Base-by-base conservation (phyloP, 1,140 invertebrate genomes). In the Aplysia californica region DNA sequence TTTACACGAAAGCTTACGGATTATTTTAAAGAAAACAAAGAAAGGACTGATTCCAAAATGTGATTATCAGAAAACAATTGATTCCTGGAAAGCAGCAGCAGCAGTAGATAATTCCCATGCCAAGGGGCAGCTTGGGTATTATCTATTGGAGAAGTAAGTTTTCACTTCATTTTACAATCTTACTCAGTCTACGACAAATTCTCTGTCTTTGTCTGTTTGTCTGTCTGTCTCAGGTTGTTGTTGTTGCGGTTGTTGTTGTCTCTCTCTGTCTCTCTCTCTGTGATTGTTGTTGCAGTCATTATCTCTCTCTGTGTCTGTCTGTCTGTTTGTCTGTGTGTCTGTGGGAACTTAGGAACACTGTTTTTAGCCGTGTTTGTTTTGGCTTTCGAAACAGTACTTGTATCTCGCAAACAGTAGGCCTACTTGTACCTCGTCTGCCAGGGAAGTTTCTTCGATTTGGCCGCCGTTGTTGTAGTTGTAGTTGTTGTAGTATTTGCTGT, bases 61-160 rank as follows among this genome's bases (percentile, higher is more conserved):
- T 67, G 65, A 67, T 36, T 67, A 67, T 26, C 65, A 67, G 65
- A 67, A 67, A 33, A 67, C 35, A 23, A 38, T 67, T 67, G 35
- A 38, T 36, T 15, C 10, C 5, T 67, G 29, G 65, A 61, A 61
- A 61, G 58, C 58, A 61, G 29, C 58, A 61, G 58, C 58, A 18
- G 58, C 58, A 20, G 6, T n/a, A n/a, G n/a, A n/a, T n/a, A n/a
- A n/a, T 18, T 61, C 10, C 58, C 10, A 61, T 61, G 58, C 10
- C 58, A 61, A 61, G 29, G 58, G 26, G 58, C 58, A 26, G 58
- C 58, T 38, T 67, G 29, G 65, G 36, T 67, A 38, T 38, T 67
- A 67, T 35, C 15, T 67, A 4, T 67, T 67, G 29, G 35, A 67
- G 33, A 31, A 67, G 29, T 18, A 61, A 61, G 59, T 61, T 29